phyloP scores from a whole-genome alignment of 1,140 invertebrate genomes.

The Cydia splendana region DNA sequence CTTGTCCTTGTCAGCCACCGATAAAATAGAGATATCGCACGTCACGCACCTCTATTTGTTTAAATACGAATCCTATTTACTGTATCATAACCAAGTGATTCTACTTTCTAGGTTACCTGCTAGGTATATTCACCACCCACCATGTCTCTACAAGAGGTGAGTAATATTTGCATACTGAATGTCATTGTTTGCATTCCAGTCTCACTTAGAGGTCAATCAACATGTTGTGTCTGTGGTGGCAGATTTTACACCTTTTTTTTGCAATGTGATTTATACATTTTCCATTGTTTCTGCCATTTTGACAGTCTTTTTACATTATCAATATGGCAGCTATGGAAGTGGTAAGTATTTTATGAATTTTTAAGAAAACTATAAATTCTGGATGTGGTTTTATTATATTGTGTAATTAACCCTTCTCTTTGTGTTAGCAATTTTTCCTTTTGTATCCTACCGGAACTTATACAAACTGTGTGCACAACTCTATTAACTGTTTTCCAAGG shows the following conservation, averaged over 20 bases:
- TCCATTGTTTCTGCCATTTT: background rate
- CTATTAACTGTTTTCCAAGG: no score
- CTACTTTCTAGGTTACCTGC: background rate
- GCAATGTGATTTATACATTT: background rate
- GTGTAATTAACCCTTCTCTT: no score
- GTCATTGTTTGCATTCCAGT: background rate
- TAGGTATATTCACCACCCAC: background rate
- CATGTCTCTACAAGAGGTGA: slow-evolving; percentile 12
- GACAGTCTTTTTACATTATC: no score
- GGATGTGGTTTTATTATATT: no score
- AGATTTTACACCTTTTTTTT: background rate
- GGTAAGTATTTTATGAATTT: background rate
- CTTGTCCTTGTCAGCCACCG: background rate
- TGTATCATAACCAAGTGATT: background rate
- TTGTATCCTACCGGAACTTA: no score
- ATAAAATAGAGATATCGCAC: background rate
- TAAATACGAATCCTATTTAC: background rate
- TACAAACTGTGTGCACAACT: no score
- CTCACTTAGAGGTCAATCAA: background rate
- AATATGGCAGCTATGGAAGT: background rate
- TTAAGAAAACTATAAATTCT: no score
- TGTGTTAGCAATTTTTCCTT: no score
- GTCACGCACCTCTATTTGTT: background rate
- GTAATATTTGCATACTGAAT: background rate
- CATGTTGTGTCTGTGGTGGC: background rate